Evolutionary conservation across 2,797 vertebrate genomes (phyloP), one percentile per base, ranked within the genome.

Genomic region (Momotus momota): DNA sequence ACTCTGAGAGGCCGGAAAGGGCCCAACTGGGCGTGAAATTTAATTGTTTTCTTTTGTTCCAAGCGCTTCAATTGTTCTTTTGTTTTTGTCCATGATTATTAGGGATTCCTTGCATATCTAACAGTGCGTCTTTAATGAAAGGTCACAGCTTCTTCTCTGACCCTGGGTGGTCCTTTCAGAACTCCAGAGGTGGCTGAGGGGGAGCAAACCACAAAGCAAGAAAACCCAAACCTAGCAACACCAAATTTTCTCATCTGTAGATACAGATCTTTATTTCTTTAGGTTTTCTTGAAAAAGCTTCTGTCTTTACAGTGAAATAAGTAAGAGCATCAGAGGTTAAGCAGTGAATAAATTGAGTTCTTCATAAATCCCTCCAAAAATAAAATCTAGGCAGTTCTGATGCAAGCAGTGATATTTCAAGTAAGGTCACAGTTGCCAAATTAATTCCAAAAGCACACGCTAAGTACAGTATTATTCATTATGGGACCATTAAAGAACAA

Each of bases 381-480:
- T 52, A 86, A 81, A 93, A 84, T 74, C 79, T 51, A 38, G 57
- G 25, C 11, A 21, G 17, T 69, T 75, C 10, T 49, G 74, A 81
- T 93, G 66, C 43, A 79, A 85, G 31, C 27, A 80, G 25, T 79
- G 64, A 21, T 83, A 62, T 38, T 91, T 90, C 60, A 94, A 2
- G 52, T 80, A 1, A 80, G 81, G 80, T 96, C 87, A 91, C 81
- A 86, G 73, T 66, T 96, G 89, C 80, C 93, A 90, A 70, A 82
- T 84, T 41, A 93, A 96, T 95, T 97, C 57, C 54, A 88, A 86
- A 94, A 61, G 41, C 74, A 67, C 23, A 35, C 18, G 22, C 18
- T 31, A 70, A 88, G 12, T 81, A 40, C 10, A 41, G 14, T 65
- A 61, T 75, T 93, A 40, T 66, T 86, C 61, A 95, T 93, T 94